phyloP scores from a whole-genome alignment of 1,140 invertebrate species.

The Drosophila navojoa region DNA sequence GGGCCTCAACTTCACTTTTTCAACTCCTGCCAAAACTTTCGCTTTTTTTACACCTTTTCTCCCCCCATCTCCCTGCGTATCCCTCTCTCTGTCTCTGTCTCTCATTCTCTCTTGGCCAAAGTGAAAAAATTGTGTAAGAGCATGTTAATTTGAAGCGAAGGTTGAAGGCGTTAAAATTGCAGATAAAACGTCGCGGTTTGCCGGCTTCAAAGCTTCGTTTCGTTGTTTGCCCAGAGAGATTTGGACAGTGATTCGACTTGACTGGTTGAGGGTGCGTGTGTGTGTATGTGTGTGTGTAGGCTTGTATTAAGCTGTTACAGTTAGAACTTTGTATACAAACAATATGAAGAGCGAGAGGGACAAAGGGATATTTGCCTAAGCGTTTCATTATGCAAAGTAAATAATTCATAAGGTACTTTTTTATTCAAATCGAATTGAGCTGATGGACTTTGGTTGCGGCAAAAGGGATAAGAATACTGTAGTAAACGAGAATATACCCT shows the following conservation, averaged over 20 bases:
- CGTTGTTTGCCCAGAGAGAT: neutral
- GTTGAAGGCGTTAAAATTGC: slow-evolving; percentile 70
- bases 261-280: neutral
- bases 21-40: slow-evolving; percentile 60
- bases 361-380: neutral
- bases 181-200: slow-evolving; percentile 41
- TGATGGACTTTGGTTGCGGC: neutral
- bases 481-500: neutral
- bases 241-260: neutral
- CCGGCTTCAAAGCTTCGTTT: slow-evolving; percentile 16
- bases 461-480: neutral
- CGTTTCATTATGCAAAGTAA: slow-evolving; percentile 5
- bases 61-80: neutral
- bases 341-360: neutral
- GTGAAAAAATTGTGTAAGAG: slow-evolving; percentile 64
- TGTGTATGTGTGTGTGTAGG: neutral
- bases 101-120: slow-evolving; percentile 4
- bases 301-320: slow-evolving; percentile 14
- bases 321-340: neutral
- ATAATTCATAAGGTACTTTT: slow-evolving; percentile 11
- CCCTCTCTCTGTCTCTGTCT: neutral
- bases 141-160: slow-evolving; percentile 67
- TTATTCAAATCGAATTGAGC: neutral
- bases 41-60: slow-evolving; percentile 75
- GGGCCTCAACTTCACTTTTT: slow-evolving; percentile 26